Conservation (phyloP, 2,888 invertebrate species). For the Leptinotarsa rubiginosa region DNA sequence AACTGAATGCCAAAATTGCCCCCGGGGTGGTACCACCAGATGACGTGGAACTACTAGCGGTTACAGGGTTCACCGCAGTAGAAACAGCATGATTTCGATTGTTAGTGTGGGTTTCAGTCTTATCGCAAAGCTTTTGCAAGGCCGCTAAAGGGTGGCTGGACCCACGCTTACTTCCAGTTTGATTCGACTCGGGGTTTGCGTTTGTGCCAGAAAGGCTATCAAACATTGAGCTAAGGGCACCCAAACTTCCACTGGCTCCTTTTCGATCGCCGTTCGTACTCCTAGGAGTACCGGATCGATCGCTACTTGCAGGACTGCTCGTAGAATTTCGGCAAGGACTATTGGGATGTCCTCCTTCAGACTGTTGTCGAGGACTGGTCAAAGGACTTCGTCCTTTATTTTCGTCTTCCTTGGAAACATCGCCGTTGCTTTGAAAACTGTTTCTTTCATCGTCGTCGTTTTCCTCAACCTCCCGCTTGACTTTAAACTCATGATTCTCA, state of each 20-base stretch:
- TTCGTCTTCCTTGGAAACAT: constrained; percentile 59
- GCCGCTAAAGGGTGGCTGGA: constrained; percentile 94
- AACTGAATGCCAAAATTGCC: constrained; percentile 89
- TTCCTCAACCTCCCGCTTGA: constrained; percentile 61
- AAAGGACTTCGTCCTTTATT: constrained; percentile 61
- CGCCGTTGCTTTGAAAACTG: constrained; percentile 63
- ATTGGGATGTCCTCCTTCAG: constrained; percentile 64
- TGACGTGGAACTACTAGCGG: constrained; percentile 60
- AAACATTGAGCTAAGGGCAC: constrained; percentile 91
- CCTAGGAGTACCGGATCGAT: constrained; percentile 82
- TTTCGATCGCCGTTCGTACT: constrained; percentile 73
- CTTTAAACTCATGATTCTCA: constrained; percentile 66
- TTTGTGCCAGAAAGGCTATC: constrained; percentile 80
- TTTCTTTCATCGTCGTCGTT: constrained; percentile 65
- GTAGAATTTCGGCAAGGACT: constrained; percentile 75
- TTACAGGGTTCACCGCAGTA: constrained; percentile 59
- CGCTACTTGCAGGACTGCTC: constrained; percentile 80
- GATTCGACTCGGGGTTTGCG: constrained; percentile 56
- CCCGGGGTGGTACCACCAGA: constrained; percentile 76
- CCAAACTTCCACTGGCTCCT: constrained; percentile 77
- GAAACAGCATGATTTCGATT: constrained; percentile 62
- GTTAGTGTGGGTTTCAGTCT: constrained; percentile 83
- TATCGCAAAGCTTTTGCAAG: constrained; percentile 94
- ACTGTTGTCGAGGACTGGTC: constrained; percentile 61
- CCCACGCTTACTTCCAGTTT: constrained; percentile 74